Base-by-base conservation (phyloP, 2,113 vertebrate genomes). In the Brachionichthys hirsutus region DNA sequence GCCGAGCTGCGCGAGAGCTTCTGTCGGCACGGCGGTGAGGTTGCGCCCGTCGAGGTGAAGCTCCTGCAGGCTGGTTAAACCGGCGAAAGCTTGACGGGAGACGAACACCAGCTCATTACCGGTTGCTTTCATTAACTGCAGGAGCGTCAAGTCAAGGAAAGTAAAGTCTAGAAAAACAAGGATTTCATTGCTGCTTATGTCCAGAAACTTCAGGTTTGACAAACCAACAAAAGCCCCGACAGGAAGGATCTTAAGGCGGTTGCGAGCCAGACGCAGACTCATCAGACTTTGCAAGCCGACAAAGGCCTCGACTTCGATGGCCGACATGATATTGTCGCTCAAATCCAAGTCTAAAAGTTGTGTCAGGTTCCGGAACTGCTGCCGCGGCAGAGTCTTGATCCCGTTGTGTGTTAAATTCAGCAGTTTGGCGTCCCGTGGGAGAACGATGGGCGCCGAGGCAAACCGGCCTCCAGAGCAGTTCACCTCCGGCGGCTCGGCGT, bases 101-200 rank as follows among this genome's bases (percentile, higher is more conserved):
- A 96, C 79, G 16, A 93, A 94, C 20, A 94, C 88, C 36, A 94
- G 52, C 20, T 92, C 92, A 51, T 94, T 94, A 49, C 91, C 86
- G 2, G 85, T 85, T 0, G 82, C 83, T 50, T 84, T 89, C 22
- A 94, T 70, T 35, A 83, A 85, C 70, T 76, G 82, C 14, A 96
- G 89, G 17, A 63, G 77, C 1, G 59, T 42, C 38, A 94, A 80
- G 48, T 92, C 91, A 3, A 75, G 51, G 67, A 97, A 97, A 3
- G 91, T 92, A 55, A 92, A 91, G 15, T 95, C 94, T 2, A 95
- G 83, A 46, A 97, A 90, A 38, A 96, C 89, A 19, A 95, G 90
- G 3, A 97, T 91, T 64, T 93, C 87, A 54, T 97, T 97, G 42
- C 85, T 67, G 41, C 94, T 91, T 17, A 96, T 80, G 67, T 96